Evolutionary conservation across 2,113 vertebrate species (phyloP).

Genomic region (Ardeotis arabs): DNA sequence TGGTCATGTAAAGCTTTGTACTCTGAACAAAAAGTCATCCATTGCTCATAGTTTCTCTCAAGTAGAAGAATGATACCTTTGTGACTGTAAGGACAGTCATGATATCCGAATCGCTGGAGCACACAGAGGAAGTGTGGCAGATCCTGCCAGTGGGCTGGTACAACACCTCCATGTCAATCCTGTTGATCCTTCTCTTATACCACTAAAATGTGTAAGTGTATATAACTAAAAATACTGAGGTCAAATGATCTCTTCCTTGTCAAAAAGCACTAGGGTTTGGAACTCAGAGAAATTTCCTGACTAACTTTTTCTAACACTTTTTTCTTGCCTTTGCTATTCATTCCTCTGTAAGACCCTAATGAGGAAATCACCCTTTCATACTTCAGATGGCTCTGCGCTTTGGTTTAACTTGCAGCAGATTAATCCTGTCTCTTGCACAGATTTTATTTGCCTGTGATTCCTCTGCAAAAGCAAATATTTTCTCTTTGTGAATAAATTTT

Average conservation of each 20-base stretch:
- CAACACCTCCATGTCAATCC: background rate
- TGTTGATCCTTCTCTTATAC: background rate
- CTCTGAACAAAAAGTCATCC: background rate
- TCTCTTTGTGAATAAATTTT: background rate
- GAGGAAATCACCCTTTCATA: background rate
- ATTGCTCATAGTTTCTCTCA: background rate
- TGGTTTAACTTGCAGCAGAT: background rate
- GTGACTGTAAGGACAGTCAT: background rate
- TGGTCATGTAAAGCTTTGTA: slow-evolving; percentile 7
- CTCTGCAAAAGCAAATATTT: background rate
- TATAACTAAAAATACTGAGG: background rate
- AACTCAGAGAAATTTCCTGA: background rate
- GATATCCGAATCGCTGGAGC: background rate
- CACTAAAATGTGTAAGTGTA: background rate
- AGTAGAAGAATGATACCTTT: background rate
- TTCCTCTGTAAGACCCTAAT: background rate
- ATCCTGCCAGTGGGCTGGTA: background rate
- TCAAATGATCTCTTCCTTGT: background rate
- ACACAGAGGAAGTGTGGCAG: background rate
- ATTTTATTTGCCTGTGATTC: background rate
- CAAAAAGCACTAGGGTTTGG: background rate
- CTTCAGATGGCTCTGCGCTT: background rate
- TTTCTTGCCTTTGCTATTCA: background rate
- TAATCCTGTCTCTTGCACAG: background rate
- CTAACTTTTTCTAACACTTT: background rate